phyloP scores from a whole-genome alignment of 2,113 vertebrate genomes.

The Campylorhamphus procurvoides region DNA sequence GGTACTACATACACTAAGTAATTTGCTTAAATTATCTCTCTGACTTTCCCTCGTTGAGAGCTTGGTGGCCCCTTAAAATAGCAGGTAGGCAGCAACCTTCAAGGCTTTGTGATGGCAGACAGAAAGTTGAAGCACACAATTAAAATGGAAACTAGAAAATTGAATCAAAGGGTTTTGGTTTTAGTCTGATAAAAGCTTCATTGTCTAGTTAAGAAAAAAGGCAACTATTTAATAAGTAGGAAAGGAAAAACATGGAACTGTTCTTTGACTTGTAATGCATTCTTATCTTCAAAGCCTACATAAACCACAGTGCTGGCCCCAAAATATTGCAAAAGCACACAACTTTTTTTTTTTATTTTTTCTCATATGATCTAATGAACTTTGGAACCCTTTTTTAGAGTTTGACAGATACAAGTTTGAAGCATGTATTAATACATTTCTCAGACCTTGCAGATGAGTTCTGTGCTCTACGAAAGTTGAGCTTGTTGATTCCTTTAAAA shows the following conservation, averaged over 20 bases:
- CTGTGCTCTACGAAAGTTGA: neutral
- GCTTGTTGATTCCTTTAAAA: neutral
- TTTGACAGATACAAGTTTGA: neutral
- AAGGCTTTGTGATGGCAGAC: neutral
- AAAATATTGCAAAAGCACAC: neutral
- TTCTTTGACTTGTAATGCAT: neutral
- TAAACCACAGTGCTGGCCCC: neutral
- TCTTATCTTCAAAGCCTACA: neutral
- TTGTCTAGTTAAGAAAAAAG: neutral
- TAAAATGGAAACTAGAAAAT: neutral
- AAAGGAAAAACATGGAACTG: neutral
- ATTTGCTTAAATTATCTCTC: slow-evolving; percentile 24
- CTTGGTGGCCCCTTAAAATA: neutral
- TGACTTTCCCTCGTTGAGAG: neutral
- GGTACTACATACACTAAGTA: neutral
- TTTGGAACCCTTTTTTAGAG: neutral
- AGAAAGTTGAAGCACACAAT: neutral
- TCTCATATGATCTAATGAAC: neutral
- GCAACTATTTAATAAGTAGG: neutral
- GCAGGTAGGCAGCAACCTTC: neutral
- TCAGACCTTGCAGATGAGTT: neutral
- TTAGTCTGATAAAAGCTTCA: neutral
- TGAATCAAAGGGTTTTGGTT: neutral
- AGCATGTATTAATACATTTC: neutral
- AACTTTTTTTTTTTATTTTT: neutral